A percentile compares a stretch with the other conserved stretches of the same genome.
Conservation (phyloP, 2,888 invertebrate species). For the Apotomis capreana region DNA sequence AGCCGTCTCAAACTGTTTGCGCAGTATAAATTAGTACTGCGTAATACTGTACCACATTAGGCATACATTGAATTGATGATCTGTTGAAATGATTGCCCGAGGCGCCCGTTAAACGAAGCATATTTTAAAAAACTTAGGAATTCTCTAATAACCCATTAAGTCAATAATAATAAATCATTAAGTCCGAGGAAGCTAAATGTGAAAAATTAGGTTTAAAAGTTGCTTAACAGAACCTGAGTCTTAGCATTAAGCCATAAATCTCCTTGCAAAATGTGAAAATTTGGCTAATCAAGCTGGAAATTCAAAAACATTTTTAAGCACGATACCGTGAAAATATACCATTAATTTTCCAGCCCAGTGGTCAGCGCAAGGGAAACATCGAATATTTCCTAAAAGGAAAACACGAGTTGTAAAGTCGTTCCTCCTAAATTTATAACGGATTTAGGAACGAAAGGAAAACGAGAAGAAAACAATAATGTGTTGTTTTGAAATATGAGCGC, state of each 20-base stretch:
- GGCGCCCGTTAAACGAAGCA: too few species aligned
- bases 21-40: too few species aligned
- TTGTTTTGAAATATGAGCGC: conserved; percentile 78
- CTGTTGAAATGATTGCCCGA: too few species aligned
- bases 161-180: too few species aligned
- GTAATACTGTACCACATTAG: too few species aligned
- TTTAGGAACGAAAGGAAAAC: conserved; percentile 71
- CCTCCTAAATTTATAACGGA: conserved; percentile 69
- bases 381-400: conserved; percentile 52
- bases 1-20: too few species aligned
- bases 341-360: conserved; percentile 37
- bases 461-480: conserved; percentile 79
- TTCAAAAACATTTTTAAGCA: conserved; percentile 16
- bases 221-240: not conserved
- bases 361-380: conserved; percentile 41
- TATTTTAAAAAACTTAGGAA: too few species aligned
- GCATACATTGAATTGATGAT: too few species aligned
- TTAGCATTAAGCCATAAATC: not conserved
- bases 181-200: too few species aligned
- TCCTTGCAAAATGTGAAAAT: not conserved
- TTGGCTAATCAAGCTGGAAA: conserved; percentile 11
- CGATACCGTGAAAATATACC: conserved; percentile 28
- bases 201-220: too few species aligned
- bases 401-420: conserved; percentile 59
- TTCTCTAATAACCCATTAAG: too few species aligned